Conservation (phyloP, 2,113 vertebrate species). For the Tetraodon nigroviridis region DNA sequence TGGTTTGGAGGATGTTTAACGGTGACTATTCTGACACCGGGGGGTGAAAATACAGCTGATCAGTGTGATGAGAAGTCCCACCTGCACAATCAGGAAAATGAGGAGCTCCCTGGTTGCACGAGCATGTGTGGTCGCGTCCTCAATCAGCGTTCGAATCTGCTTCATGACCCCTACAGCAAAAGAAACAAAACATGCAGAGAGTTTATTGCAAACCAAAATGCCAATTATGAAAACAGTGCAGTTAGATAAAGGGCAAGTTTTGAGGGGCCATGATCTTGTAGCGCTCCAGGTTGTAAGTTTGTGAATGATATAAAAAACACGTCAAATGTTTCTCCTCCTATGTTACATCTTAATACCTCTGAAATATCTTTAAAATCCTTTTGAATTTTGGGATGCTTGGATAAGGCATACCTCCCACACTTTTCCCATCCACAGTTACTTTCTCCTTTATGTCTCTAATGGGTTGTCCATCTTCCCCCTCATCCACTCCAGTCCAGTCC, state of each 20-base stretch:
- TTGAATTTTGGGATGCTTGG: conserved; percentile 16
- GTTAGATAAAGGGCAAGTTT: no score
- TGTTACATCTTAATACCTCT: conserved; percentile 1
- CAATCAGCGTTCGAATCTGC: conserved; percentile 14
- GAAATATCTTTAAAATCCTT: conserved; percentile 7
- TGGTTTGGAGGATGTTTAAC: background rate
- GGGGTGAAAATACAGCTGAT: background rate
- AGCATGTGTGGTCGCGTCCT: conserved; percentile 11
- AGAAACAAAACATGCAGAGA: no score
- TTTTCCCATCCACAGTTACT: background rate
- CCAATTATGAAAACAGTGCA: no score
- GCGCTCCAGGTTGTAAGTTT: background rate
- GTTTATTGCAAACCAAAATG: background rate
- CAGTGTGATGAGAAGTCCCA: conserved; percentile 16
- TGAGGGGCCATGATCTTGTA: background rate
- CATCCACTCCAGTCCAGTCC: background rate
- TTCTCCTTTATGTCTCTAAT: conserved; percentile 4
- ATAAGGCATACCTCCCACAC: conserved; percentile 42
- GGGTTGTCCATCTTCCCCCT: background rate
- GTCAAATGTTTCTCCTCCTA: background rate
- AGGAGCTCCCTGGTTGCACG: conserved; percentile 15
- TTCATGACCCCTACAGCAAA: background rate
- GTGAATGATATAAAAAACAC: background rate
- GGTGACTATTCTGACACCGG: background rate
- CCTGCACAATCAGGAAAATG: conserved; percentile 43